Conservation (phyloP, 2,888 invertebrate species). For the Sinopyrophorus schimmeli region DNA sequence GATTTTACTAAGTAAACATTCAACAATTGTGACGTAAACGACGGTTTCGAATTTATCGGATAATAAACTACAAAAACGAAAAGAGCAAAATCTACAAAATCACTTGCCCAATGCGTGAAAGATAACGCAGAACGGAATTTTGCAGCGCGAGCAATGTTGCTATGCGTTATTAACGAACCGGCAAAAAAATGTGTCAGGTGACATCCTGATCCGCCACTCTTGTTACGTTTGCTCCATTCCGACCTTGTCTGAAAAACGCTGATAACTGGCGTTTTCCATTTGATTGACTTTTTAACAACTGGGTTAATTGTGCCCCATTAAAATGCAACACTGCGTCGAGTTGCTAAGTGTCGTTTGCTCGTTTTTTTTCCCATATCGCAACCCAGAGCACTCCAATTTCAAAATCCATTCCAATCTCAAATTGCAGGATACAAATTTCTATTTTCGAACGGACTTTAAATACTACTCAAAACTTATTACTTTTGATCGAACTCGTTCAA, state of each 20-base stretch:
- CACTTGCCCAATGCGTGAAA: slow-evolving; percentile 10
- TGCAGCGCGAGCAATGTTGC: neutral
- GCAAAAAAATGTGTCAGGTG: neutral
- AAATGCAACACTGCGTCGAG: too few relatives aligned
- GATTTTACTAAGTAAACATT: slow-evolving; percentile 7
- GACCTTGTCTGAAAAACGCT: slow-evolving; percentile 4
- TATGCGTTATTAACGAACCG: neutral
- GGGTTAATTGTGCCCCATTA: slow-evolving; percentile 6
- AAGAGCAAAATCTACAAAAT: slow-evolving; percentile 11
- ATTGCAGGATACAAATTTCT: too few relatives aligned
- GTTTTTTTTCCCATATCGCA: too few relatives aligned
- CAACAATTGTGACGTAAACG: slow-evolving; percentile 7
- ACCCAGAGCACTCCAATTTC: too few relatives aligned
- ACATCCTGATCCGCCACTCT: neutral
- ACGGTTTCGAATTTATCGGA: neutral
- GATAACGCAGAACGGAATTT: slow-evolving; percentile 7
- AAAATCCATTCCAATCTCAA: too few relatives aligned
- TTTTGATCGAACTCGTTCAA: too few relatives aligned
- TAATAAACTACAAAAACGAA: slow-evolving; percentile 3
- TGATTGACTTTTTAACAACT: slow-evolving; percentile 3
- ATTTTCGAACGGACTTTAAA: too few relatives aligned
- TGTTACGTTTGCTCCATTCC: slow-evolving; percentile 1
- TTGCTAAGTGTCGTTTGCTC: too few relatives aligned
- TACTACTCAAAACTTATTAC: too few relatives aligned
- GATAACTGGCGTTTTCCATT: slow-evolving; percentile 2